These are phyloP conservation scores for Esox masquinongy DNA, from an alignment of 2,797 vertebrate genomes.

Conservation along the genomic window DNA sequence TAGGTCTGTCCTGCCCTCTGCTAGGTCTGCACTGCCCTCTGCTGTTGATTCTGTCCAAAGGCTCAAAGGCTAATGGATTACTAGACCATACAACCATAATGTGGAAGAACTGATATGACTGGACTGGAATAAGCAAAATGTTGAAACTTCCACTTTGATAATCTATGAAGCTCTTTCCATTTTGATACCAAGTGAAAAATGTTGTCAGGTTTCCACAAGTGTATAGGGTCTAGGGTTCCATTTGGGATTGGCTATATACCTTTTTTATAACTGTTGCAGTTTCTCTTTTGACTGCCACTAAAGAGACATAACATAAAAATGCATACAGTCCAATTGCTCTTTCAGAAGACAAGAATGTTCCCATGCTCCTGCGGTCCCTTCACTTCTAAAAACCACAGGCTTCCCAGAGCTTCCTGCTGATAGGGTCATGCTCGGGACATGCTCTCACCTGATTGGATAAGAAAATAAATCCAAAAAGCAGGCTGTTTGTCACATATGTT, in stretches of 20 bases:
- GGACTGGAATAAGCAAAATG: background rate
- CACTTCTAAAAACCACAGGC: background rate
- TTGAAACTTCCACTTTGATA: background rate
- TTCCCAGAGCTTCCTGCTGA: background rate
- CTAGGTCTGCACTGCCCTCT: background rate
- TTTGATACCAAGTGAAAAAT: no score
- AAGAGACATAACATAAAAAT: slow-evolving; percentile 4
- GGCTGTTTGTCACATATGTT: no score
- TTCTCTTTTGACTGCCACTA: background rate
- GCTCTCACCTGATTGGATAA: no score
- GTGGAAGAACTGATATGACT: background rate
- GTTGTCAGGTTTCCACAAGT: no score
- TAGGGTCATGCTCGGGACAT: background rate
- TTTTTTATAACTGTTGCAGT: background rate
- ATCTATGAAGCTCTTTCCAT: no score
- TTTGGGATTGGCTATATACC: no score
- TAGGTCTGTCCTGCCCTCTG: no score
- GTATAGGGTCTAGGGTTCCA: no score
- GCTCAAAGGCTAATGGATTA: no score
- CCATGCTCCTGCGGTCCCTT: slow-evolving; percentile 5
- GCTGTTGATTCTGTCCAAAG: slow-evolving; percentile 14
- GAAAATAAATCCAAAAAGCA: no score
- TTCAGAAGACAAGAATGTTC: background rate
- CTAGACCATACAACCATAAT: background rate
- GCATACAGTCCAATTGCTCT: slow-evolving; percentile 10